Evolutionary conservation across 2,888 invertebrate species (phyloP), one percentile per base, ranked within the genome.

Genomic region (Sesamia inferens): DNA sequence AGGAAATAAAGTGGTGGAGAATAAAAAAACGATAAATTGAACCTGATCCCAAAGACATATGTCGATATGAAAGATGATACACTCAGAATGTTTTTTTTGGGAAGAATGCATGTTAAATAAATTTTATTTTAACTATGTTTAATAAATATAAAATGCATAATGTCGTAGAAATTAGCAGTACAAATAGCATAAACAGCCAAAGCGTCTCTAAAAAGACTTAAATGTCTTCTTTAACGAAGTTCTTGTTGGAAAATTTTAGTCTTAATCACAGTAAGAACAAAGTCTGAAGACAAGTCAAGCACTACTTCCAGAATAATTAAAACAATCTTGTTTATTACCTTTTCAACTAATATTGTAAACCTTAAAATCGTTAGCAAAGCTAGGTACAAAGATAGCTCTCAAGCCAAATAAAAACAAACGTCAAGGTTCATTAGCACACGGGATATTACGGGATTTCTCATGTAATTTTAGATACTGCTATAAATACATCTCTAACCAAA

Each of bases 401-500:
- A 62, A 69, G 16, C 61, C 59, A 47, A 75, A n/a, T n/a, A n/a
- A 10, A 58, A 47, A 44, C 13, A 44, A 44, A 44, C 19, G 78
- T 59, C 6, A 47, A 19, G 39, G 79, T 22, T 77, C 61, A 55
- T 48, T 63, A 22, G 16, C n/a, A 19, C 1, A 54, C 55, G 10
- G 31, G 22, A 24, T 48, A 48, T 69, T 59, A 64, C 16, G 39
- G 51, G 24, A 67, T 66, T 73, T 47, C 48, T 59, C 39, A 24
- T 24, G 39, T 10, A 77, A 55, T 59, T 70, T 63, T 19, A 31
- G 11, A 72, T 54, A 24, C 16, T 42, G 14, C 47, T 31, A 80
- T 64, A 79, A 72, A 79, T 59, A 67, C 55, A 55, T 24, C 19
- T 11, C 13, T 11, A n/a, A 65, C n/a, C 22, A 55, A 74, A 74